These are phyloP conservation scores for Leucoraja erinaceus DNA, from an alignment of 2,113 vertebrate genomes.

Conservation along the genomic window DNA sequence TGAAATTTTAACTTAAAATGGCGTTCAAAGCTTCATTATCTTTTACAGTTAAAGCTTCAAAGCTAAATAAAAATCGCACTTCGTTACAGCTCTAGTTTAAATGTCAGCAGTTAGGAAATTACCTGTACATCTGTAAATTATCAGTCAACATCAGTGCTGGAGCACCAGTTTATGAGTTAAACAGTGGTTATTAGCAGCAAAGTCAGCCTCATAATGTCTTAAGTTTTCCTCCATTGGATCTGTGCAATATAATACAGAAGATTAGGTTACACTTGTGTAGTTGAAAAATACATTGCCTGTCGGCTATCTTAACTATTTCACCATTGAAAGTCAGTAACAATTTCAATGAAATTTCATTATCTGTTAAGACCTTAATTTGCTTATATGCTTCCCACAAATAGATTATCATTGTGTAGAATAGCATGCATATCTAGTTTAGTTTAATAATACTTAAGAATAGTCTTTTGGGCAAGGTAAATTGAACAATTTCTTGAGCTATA, in stretches of 20 bases:
- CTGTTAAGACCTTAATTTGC: not conserved
- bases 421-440: not conserved
- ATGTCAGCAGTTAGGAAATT: constrained; percentile 36
- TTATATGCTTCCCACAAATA: not conserved
- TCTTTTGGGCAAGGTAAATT: not conserved
- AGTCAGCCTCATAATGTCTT: constrained; percentile 32
- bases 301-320: not conserved
- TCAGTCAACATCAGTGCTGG: constrained; percentile 29
- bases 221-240: constrained; percentile 21
- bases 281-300: constrained; percentile 26
- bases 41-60: constrained; percentile 36
- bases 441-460: not conserved
- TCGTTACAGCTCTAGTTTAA: constrained; percentile 28
- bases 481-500: not conserved
- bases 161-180: constrained; percentile 25
- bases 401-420: not conserved
- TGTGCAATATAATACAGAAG: constrained; percentile 23
- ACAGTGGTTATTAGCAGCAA: constrained; percentile 29
- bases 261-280: not conserved
- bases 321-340: not conserved
- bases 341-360: constrained; percentile 1
- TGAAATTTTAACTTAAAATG: constrained; percentile 18
- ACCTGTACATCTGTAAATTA: constrained; percentile 33
- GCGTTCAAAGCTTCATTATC: constrained; percentile 28
- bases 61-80: constrained; percentile 36